Evolutionary conservation across 2,797 vertebrate genomes (phyloP), one percentile per base, ranked within the genome.

Genomic region (Mionectes olivaceus): DNA sequence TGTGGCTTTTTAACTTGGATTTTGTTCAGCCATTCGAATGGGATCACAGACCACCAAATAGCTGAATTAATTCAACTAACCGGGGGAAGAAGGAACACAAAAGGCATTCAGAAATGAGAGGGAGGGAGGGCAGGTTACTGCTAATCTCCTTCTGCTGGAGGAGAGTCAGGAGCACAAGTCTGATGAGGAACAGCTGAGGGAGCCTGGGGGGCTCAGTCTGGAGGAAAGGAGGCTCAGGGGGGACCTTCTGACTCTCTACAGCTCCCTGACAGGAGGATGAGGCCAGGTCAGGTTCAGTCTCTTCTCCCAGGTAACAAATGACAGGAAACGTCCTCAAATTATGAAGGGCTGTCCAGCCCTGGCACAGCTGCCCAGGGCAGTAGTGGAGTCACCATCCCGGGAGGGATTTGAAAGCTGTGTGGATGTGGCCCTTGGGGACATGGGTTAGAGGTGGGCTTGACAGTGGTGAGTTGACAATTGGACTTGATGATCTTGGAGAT

Each of bases 171-270:
- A 83, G 73, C 9, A 47, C 44, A 39, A 7, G 27, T 30, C 18
- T 2, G 0, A 1, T 52, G 47, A 41, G 43, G 52, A 88, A 9
- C 0, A 1, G 56, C 56, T 78, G 56, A 74, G 35, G 47, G 50
- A 74, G 2, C 21, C 53, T 52, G 21, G 7, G 27, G 1, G 3
- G 19, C 30, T 77, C 6, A 69, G 27, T 7, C 41, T 81, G 50
- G 70, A 77, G 70, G 46, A 50, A 1, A 60, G 32, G 55, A 44
- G 39, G 23, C 55, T 88, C 25, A 50, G 28, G 83, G 41, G 19
- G 35, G 55, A 53, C 44, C 39, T 47, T 1, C 16, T 70, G 0
- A 0, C 22, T 24, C 43, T 50, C 49, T 64, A 4, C 9, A 30
- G 1, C 28, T 41, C 9, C 21, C 32, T 73, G 44, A 47, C 19